Percentiles rank a stretch among this genome's conserved stretches.
phyloP scores from a whole-genome alignment of 2,888 invertebrate genomes.

The Oasisia sp. region DNA sequence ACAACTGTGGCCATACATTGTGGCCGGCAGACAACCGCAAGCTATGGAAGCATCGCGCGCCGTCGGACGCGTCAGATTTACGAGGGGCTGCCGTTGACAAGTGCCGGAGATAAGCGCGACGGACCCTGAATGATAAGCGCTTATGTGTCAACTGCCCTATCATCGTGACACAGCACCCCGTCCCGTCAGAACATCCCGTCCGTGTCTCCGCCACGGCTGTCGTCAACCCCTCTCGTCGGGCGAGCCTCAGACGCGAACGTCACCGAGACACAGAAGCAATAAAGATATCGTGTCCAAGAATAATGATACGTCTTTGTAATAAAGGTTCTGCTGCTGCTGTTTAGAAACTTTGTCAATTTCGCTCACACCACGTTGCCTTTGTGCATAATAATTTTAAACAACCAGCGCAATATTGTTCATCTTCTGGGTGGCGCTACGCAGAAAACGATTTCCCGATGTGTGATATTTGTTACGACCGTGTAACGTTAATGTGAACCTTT shows the following conservation, averaged over 20 bases:
- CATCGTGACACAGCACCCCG: not conserved
- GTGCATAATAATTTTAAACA: no score
- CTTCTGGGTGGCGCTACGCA: no score
- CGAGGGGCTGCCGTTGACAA: not conserved
- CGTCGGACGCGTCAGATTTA: not conserved
- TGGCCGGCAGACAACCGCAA: not conserved
- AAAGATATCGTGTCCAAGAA: no score
- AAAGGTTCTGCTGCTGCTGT: no score
- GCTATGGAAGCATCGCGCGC: not conserved
- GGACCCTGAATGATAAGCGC: conserved; percentile 17
- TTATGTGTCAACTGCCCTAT: conserved; percentile 13
- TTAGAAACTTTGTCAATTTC: no score
- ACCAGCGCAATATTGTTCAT: no score
- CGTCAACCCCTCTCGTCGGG: not conserved
- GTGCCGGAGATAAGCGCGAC: not conserved
- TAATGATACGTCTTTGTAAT: no score
- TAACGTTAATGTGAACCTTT: no score
- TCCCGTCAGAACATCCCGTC: not conserved
- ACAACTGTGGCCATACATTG: not conserved
- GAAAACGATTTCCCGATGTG: no score
- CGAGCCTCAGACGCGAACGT: no score
- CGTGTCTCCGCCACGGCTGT: not conserved
- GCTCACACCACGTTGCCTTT: no score
- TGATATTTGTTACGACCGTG: no score
- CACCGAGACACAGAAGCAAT: not conserved